A percentile compares a stretch with the other conserved stretches of the same genome.
These are phyloP conservation scores for Platycnemis pennipes DNA, from an alignment of 2,888 invertebrate genomes.

Conservation along the genomic window DNA sequence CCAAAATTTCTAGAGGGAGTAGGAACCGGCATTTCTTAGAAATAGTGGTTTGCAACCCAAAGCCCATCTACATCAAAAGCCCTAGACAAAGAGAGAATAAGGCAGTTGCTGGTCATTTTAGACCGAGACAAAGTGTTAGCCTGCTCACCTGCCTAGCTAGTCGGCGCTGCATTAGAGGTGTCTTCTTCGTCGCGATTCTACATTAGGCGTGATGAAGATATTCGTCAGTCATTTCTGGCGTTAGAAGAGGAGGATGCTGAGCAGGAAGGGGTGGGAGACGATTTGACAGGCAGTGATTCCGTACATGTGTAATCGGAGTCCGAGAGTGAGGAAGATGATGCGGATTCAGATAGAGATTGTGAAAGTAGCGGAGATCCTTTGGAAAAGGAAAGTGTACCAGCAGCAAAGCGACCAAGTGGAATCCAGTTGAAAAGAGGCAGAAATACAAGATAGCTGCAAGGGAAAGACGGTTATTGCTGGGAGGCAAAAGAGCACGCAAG, in stretches of 20 bases:
- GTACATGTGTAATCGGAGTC: background rate
- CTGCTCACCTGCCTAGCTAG: too few species aligned
- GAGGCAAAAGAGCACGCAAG: too few species aligned
- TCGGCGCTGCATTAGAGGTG: too few species aligned
- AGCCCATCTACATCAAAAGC: background rate
- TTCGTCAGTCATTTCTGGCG: background rate
- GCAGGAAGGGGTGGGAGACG: background rate
- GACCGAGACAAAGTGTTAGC: too few species aligned
- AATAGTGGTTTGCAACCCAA: background rate
- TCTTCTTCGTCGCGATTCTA: too few species aligned
- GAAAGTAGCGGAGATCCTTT: background rate
- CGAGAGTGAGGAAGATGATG: background rate
- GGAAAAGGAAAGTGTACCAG: background rate
- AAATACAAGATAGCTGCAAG: background rate
- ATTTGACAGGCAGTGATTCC: background rate
- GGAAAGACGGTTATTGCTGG: background rate
- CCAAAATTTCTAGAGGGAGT: background rate
- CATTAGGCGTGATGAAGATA: background rate
- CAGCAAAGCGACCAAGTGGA: background rate
- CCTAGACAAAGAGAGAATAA: background rate
- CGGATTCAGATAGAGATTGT: background rate
- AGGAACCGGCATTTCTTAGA: background rate
- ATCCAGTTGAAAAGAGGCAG: background rate
- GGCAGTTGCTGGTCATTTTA: too few species aligned
- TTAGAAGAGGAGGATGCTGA: background rate